These are phyloP conservation scores for Mythimna lalbum DNA, from an alignment of 2,888 invertebrate species.

Conservation along the genomic window DNA sequence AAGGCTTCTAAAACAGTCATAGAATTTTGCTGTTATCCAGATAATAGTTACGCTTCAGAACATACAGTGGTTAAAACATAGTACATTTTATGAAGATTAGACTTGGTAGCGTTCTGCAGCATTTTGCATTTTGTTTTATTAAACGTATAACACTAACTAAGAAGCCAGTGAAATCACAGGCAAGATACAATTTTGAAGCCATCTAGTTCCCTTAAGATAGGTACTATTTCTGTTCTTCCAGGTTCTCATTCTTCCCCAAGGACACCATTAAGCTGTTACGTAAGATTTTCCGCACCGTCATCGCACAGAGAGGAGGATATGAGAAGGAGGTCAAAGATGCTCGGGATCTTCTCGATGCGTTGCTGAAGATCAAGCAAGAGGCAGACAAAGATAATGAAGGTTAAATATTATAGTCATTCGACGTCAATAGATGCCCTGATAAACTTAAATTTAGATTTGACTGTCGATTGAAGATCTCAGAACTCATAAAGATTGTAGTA, in stretches of 20 bases:
- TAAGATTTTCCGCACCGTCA: conserved; percentile 63
- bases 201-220: neutral
- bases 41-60: too few relatives aligned
- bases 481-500: too few relatives aligned
- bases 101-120: too few relatives aligned
- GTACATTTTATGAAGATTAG: too few relatives aligned
- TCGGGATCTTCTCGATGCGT: conserved; percentile 72
- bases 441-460: neutral
- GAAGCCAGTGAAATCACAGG: too few relatives aligned
- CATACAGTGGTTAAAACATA: too few relatives aligned
- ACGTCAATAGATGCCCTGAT: neutral
- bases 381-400: conserved; percentile 65
- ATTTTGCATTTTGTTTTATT: too few relatives aligned
- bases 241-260: conserved; percentile 76
- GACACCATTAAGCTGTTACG: conserved; percentile 64
- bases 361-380: conserved; percentile 73
- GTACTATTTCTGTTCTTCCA: conserved; percentile 10
- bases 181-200: too few relatives aligned
- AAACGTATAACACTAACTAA: too few relatives aligned
- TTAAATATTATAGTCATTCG: conserved; percentile 25
- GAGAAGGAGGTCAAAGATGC: conserved; percentile 51
- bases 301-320: conserved; percentile 68
- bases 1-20: too few relatives aligned
- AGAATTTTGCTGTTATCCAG: too few relatives aligned
- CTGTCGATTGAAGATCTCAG: too few relatives aligned